Evolutionary conservation across 2,888 invertebrate species (phyloP).

Genomic region (Melieria omissa): DNA sequence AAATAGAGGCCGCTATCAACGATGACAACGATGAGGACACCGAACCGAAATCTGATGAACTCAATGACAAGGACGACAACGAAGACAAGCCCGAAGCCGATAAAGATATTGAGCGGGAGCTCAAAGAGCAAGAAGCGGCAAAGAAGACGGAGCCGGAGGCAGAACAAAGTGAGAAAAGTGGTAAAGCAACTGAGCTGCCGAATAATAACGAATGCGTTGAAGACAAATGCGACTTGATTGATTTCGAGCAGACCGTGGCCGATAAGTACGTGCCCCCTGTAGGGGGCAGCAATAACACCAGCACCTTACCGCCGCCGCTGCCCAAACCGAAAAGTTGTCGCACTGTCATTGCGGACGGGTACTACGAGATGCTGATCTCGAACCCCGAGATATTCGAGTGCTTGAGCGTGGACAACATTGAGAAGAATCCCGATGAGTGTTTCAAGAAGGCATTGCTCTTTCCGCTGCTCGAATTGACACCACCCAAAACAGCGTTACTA

Average conservation of each 20-base stretch:
- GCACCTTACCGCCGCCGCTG: slow-evolving; percentile 65
- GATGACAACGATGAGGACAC: slow-evolving; percentile 55
- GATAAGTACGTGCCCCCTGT: slow-evolving; percentile 37
- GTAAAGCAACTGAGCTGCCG: no score
- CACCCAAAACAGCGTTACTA: slow-evolving; percentile 86
- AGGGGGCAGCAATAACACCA: slow-evolving; percentile 40
- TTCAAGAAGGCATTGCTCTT: slow-evolving; percentile 88
- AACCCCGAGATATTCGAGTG: slow-evolving; percentile 87
- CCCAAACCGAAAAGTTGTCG: slow-evolving; percentile 71
- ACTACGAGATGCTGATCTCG: slow-evolving; percentile 79
- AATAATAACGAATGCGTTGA: slow-evolving; percentile 20
- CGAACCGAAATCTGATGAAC: slow-evolving; percentile 35
- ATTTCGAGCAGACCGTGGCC: slow-evolving; percentile 51
- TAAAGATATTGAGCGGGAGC: slow-evolving; percentile 44
- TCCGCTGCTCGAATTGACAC: slow-evolving; percentile 86
- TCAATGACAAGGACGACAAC: slow-evolving; percentile 46
- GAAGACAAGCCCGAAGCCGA: slow-evolving; percentile 54
- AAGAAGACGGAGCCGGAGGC: slow-evolving; percentile 28
- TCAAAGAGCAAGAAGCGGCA: slow-evolving; percentile 35
- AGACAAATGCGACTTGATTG: slow-evolving; percentile 43
- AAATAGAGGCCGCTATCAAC: slow-evolving; percentile 63
- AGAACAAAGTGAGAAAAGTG: no score
- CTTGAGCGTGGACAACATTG: slow-evolving; percentile 82
- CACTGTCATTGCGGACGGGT: slow-evolving; percentile 79
- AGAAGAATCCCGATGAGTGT: slow-evolving; percentile 90